Base-by-base conservation (phyloP, 2,113 vertebrate species). In the Crocuta crocuta region DNA sequence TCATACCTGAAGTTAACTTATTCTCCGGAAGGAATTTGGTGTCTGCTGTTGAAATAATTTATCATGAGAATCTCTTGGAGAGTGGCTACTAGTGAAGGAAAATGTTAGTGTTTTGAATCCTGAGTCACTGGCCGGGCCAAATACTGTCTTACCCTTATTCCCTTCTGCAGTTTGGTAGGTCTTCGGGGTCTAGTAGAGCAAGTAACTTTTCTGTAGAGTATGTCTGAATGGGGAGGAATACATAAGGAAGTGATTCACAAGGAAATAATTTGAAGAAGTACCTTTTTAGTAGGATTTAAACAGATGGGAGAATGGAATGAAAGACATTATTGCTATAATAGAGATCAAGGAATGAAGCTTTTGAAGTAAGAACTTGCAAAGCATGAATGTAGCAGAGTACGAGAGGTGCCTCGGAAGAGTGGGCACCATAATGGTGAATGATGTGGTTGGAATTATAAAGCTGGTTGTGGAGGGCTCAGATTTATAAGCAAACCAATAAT, bases 391-490 rank as follows among this genome's bases (percentile, higher is more conserved):
- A 33, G 24, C 61, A 26, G 33, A 53, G 28, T 16, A 12, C 10
- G n/a, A 17, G 43, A 23, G 15, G 12, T 61, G 7, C 53, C 11
- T 48, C 15, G 43, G 12, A 65, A 5, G 0, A 43, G 26, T 13
- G 5, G n/a, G 21, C 26, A 2, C 1, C 2, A 2, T 48, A 17
- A 15, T 31, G 15, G 21, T 7, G 50, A 73, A 13, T 5, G 2
- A 82, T 2, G 6, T 33, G 7, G 2, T 28, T 33, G 15, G 28
- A 33, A 39, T 16, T 73, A 7, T 31, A 23, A 92, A 81, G 10
- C 10, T 50, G 24, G 48, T 7, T 16, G 16, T 35, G 7, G 28
- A 65, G 2, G 68, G 8, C 8, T 28, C 19, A 79, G 43, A 79
- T 63, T 55, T 83, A 31, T 15, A 35, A 21, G 4, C 10, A 70